phyloP scores from a whole-genome alignment of 2,888 invertebrate species.

The Trichogramma dendrolimi region DNA sequence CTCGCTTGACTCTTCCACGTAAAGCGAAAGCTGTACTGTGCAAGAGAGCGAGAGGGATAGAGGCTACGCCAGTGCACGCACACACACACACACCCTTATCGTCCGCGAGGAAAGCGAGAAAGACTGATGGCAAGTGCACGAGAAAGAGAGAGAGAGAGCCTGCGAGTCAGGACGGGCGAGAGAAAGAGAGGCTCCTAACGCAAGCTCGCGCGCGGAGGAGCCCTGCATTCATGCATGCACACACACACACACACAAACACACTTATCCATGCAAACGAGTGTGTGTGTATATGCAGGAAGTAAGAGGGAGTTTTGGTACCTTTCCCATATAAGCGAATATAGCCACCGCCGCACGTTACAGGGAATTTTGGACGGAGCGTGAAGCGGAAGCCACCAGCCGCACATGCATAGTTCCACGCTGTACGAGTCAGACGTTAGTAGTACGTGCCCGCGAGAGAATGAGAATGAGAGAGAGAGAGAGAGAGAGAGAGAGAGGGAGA shows the following conservation, averaged over 20 bases:
- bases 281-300: too few species aligned
- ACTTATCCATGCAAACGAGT: background rate
- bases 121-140: conserved; percentile 19
- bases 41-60: conserved; percentile 14
- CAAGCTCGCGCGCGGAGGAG: background rate
- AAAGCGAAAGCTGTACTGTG: background rate
- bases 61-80: conserved; percentile 10
- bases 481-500: too few species aligned
- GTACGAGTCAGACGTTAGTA: too few species aligned
- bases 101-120: conserved; percentile 15
- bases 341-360: too few species aligned
- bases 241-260: background rate
- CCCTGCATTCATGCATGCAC: background rate
- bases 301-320: too few species aligned
- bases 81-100: background rate
- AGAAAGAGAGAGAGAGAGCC: conserved; percentile 13
- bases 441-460: too few species aligned
- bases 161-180: conserved; percentile 20
- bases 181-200: conserved; percentile 15
- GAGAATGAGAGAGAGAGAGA: too few species aligned
- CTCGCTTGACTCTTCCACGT: too few species aligned
- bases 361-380: too few species aligned
- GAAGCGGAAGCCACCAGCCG: too few species aligned
- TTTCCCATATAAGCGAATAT: background rate
- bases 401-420: too few species aligned